Conservation (phyloP, 2,888 invertebrate genomes). For the Nesidiocoris tenuis region DNA sequence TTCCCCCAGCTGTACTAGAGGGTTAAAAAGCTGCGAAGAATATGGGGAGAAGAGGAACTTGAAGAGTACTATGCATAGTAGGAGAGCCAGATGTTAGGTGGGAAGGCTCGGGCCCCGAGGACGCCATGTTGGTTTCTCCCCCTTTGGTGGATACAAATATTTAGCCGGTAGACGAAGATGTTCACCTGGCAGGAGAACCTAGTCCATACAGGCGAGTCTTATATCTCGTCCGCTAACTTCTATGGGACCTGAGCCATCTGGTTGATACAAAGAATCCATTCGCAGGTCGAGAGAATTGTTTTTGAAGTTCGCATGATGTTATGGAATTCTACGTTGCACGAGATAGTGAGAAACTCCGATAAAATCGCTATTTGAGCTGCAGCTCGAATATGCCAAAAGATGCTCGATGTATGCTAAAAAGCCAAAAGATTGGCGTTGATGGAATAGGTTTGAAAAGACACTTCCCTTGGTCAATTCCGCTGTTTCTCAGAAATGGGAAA, state of each 20-base stretch:
- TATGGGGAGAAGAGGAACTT: not conserved
- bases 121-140: conserved; percentile 16
- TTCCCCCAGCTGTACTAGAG: not conserved
- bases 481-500: too few species aligned
- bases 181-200: not conserved
- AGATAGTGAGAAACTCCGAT: too few species aligned
- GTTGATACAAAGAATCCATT: not conserved
- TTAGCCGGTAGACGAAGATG: not conserved
- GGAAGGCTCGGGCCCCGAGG: not conserved
- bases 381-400: too few species aligned
- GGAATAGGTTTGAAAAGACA: too few species aligned
- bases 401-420: too few species aligned
- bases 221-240: not conserved
- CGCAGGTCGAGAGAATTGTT: too few species aligned
- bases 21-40: not conserved
- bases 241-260: not conserved
- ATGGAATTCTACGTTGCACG: too few species aligned
- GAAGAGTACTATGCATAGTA: conserved; percentile 8
- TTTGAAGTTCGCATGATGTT: too few species aligned
- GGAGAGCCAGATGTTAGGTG: conserved; percentile 18
- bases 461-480: too few species aligned
- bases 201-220: not conserved
- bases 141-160: conserved; percentile 16
- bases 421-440: too few species aligned
- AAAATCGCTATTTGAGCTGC: too few species aligned